phyloP scores from a whole-genome alignment of 2,797 vertebrate species.

The Nannoperca australis region DNA sequence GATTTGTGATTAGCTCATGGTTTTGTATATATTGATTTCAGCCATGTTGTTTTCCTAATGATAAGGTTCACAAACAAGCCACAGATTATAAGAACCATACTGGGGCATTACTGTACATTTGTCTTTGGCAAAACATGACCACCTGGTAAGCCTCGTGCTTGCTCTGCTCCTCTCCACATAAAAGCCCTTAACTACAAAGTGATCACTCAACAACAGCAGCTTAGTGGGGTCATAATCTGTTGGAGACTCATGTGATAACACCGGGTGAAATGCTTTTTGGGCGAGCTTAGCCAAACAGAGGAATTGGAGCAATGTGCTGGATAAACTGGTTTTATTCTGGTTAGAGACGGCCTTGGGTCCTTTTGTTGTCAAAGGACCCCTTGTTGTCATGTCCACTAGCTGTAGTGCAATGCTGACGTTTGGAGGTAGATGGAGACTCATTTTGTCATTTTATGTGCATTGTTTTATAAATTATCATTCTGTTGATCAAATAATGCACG shows the following conservation, averaged over 20 bases:
- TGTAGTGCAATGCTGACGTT: neutral
- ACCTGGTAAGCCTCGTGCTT: constrained; percentile 18
- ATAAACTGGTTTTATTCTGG: constrained; percentile 62
- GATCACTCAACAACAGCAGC: constrained; percentile 42
- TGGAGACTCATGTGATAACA: constrained; percentile 33
- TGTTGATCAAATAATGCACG: neutral
- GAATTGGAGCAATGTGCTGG: constrained; percentile 61
- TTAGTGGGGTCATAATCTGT: constrained; percentile 53
- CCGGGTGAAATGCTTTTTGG: constrained; percentile 46
- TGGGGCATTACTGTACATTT: constrained; percentile 11
- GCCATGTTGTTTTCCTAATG: neutral
- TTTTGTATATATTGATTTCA: neutral
- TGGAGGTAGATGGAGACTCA: neutral
- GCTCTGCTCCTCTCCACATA: constrained; percentile 29
- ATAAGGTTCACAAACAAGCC: neutral
- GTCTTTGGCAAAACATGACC: constrained; percentile 28
- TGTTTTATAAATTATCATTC: neutral
- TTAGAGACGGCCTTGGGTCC: constrained; percentile 11
- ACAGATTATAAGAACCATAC: neutral
- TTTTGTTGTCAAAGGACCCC: constrained; percentile 30
- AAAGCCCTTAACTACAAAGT: constrained; percentile 36
- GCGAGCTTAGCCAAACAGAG: constrained; percentile 37
- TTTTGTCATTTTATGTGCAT: neutral
- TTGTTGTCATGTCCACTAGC: constrained; percentile 1
- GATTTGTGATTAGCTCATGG: neutral